Percentiles rank a stretch among this genome's conserved stretches.
Evolutionary conservation across 2,888 invertebrate genomes (phyloP).

Genomic region (Caradrina kadenii): DNA sequence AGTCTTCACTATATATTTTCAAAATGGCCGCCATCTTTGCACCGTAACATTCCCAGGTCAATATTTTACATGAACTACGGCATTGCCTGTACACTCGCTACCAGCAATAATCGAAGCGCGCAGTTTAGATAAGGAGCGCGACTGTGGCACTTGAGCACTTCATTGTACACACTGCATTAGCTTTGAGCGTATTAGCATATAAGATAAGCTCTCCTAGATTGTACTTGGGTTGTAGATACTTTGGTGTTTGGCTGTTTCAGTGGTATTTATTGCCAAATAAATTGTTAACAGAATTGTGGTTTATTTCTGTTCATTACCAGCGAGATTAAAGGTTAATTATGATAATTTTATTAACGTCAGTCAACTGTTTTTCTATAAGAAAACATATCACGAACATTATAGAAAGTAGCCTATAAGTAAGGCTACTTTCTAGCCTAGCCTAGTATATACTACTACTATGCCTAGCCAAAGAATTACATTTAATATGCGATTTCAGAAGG

Average conservation of each 20-base stretch:
- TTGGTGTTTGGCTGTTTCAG: background rate
- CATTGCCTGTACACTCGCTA: conserved; percentile 37
- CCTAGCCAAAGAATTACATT: too few species aligned
- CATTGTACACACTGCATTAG: conserved; percentile 56
- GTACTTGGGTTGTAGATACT: conserved; percentile 15
- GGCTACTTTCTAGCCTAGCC: too few species aligned
- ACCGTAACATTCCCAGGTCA: background rate
- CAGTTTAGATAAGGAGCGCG: conserved; percentile 56
- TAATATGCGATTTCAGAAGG: too few species aligned
- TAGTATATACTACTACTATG: too few species aligned
- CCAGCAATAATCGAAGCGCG: conserved; percentile 53
- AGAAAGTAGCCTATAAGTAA: too few species aligned
- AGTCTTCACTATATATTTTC: background rate
- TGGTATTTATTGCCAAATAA: background rate
- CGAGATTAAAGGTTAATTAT: too few species aligned
- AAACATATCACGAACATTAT: too few species aligned
- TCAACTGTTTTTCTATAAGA: too few species aligned
- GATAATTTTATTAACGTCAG: too few species aligned
- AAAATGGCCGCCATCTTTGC: conserved; percentile 23
- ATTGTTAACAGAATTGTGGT: background rate
- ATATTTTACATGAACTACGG: conserved; percentile 28
- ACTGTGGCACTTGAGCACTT: conserved; percentile 46
- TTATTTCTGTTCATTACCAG: background rate
- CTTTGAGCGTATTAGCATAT: conserved; percentile 53
- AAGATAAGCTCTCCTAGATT: conserved; percentile 43